Percentiles rank a stretch among this genome's conserved stretches.
Evolutionary conservation across 2,888 invertebrate species (phyloP).

Genomic region (Ametastegia equiseti): DNA sequence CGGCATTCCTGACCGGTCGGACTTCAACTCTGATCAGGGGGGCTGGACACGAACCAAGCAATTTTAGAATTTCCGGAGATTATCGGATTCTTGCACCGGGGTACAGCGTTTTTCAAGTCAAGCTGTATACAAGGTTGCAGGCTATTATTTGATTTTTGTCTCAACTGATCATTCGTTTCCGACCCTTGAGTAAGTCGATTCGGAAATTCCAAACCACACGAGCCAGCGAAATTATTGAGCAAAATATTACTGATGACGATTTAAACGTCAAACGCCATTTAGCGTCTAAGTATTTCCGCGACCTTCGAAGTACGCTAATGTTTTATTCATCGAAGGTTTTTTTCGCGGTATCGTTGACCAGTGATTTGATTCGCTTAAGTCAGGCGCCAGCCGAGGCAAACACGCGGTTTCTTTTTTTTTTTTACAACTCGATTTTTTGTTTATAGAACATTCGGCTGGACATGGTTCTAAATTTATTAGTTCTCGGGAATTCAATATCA

Average conservation of each 20-base stretch:
- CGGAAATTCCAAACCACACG: background rate
- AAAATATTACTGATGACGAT: background rate
- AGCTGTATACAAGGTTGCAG: background rate
- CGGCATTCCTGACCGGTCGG: slow-evolving; percentile 39
- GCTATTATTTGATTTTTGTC: background rate
- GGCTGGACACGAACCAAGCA: slow-evolving; percentile 42
- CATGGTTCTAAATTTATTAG: background rate
- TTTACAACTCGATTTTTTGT: background rate
- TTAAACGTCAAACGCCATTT: background rate
- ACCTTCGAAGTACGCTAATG: slow-evolving; percentile 18
- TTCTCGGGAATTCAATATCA: background rate
- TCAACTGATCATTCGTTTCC: background rate
- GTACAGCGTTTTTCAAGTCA: slow-evolving; percentile 1
- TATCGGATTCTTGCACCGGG: slow-evolving; percentile 26
- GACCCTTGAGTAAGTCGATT: background rate
- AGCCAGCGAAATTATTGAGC: background rate
- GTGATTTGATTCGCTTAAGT: slow-evolving; percentile 22
- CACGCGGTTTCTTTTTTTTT: background rate
- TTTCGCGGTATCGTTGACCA: background rate
- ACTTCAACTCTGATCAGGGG: slow-evolving; percentile 30
- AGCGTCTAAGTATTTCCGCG: background rate
- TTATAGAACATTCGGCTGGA: background rate
- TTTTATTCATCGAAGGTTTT: slow-evolving; percentile 27
- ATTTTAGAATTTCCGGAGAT: slow-evolving; percentile 46
- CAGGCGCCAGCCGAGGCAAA: slow-evolving; percentile 30